phyloP scores from a whole-genome alignment of 2,797 vertebrate species.

The Falco concolor region DNA sequence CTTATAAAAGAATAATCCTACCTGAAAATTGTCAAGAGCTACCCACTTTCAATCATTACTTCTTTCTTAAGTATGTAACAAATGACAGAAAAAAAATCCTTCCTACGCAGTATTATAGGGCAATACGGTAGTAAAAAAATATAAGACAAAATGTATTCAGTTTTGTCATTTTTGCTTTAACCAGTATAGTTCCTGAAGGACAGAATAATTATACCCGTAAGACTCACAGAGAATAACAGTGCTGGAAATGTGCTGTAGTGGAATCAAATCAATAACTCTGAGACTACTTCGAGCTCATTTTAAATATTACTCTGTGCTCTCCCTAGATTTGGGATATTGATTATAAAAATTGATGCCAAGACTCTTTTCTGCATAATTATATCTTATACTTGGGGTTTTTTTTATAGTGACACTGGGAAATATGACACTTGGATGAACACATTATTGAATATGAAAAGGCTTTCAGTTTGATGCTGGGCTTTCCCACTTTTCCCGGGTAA shows the following conservation, averaged over 20 bases:
- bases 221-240: neutral
- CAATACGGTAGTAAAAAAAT: neutral
- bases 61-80: constrained; percentile 8
- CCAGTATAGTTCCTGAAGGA: constrained; percentile 38
- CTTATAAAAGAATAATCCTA: constrained; percentile 26
- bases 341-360: constrained; percentile 43
- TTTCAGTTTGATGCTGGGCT: neutral
- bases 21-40: constrained; percentile 49
- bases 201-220: constrained; percentile 58
- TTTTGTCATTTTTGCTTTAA: constrained; percentile 26
- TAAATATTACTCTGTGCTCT: constrained; percentile 37
- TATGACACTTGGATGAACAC: neutral
- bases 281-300: constrained; percentile 25
- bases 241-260: neutral
- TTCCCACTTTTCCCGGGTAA: neutral
- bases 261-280: constrained; percentile 57
- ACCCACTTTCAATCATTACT: constrained; percentile 56
- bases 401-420: neutral
- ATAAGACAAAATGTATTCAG: neutral
- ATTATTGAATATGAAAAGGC: neutral
- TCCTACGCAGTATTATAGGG: constrained; percentile 9
- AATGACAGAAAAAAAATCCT: neutral
- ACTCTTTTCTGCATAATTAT: constrained; percentile 37
- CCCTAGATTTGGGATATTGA: constrained; percentile 45
- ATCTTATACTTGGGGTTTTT: neutral